Percentiles rank a stretch among this genome's conserved stretches.
phyloP scores from a whole-genome alignment of 1,140 invertebrate species.

The Drosophila saltans region DNA sequence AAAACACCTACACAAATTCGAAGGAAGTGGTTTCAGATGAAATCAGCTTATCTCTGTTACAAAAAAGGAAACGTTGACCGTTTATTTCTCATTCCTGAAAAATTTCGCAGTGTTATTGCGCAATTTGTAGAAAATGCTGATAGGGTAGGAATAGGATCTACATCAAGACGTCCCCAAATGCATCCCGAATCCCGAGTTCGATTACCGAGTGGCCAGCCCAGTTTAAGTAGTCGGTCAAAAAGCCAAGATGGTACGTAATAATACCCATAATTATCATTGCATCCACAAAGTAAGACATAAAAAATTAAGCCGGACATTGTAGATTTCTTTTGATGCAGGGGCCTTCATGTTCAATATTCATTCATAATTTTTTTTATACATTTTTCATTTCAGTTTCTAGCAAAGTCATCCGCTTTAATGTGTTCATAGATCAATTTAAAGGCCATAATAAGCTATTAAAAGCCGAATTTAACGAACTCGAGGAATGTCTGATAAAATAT shows the following conservation, averaged over 20 bases:
- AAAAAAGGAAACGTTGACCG: slow-evolving; percentile 75
- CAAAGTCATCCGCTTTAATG: slow-evolving; percentile 30
- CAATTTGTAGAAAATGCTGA: slow-evolving; percentile 69
- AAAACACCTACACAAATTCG: slow-evolving; percentile 73
- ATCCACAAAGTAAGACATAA: background rate
- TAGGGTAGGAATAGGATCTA: slow-evolving; percentile 29
- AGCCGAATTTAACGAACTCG: slow-evolving; percentile 53
- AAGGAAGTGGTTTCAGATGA: slow-evolving; percentile 80
- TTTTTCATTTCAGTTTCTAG: slow-evolving; percentile 5
- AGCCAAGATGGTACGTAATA: too few relatives aligned
- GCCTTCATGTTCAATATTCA: too few relatives aligned
- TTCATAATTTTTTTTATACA: too few relatives aligned
- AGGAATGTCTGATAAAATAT: slow-evolving; percentile 55
- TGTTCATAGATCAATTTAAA: slow-evolving; percentile 52
- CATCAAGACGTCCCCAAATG: background rate
- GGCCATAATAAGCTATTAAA: slow-evolving; percentile 60
- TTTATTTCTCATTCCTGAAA: slow-evolving; percentile 66
- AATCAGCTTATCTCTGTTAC: slow-evolving; percentile 74
- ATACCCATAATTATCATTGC: too few relatives aligned
- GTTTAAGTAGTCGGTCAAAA: background rate
- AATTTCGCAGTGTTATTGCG: slow-evolving; percentile 66
- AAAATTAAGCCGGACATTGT: too few relatives aligned
- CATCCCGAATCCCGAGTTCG: background rate
- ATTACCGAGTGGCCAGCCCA: background rate
- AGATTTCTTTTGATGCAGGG: too few relatives aligned